Percentiles rank a stretch among this genome's conserved stretches.
phyloP scores from a whole-genome alignment of 2,797 vertebrate species.

The Lacerta agilis region DNA sequence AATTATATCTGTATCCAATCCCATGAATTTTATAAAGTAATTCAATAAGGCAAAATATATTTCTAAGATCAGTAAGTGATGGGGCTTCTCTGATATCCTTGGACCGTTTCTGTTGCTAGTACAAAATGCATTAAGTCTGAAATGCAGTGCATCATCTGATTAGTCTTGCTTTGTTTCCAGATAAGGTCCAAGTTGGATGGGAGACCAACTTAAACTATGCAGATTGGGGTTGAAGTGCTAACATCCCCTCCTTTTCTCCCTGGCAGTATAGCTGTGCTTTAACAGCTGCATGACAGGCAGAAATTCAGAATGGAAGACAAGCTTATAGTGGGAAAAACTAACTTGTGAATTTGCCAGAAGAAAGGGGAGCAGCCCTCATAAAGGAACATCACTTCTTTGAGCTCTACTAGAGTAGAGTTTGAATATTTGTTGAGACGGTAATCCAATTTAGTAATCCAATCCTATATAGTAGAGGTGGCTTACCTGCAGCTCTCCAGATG shows the following conservation, averaged over 20 bases:
- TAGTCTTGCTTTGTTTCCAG: background rate
- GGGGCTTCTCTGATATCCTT: background rate
- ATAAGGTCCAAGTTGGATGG: background rate
- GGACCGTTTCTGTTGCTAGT: background rate
- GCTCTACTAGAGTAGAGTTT: background rate
- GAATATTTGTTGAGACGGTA: conserved; percentile 25
- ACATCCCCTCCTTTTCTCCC: no score
- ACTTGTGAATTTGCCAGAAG: background rate
- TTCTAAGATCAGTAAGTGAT: background rate
- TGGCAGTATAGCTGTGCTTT: background rate
- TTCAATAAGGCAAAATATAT: background rate
- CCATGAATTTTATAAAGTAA: background rate
- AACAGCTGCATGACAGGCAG: background rate
- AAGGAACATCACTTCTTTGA: background rate
- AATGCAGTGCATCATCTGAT: background rate
- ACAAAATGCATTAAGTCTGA: background rate
- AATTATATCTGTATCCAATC: no score
- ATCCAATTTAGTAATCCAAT: background rate
- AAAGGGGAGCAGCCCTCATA: background rate
- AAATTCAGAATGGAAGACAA: background rate
- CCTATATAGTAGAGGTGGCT: background rate
- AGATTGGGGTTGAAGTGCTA: background rate
- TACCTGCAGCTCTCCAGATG: no score
- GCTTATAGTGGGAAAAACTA: background rate
- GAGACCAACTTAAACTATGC: background rate